phyloP scores from a whole-genome alignment of 2,888 invertebrate species.

The Metallyticus violacea region DNA sequence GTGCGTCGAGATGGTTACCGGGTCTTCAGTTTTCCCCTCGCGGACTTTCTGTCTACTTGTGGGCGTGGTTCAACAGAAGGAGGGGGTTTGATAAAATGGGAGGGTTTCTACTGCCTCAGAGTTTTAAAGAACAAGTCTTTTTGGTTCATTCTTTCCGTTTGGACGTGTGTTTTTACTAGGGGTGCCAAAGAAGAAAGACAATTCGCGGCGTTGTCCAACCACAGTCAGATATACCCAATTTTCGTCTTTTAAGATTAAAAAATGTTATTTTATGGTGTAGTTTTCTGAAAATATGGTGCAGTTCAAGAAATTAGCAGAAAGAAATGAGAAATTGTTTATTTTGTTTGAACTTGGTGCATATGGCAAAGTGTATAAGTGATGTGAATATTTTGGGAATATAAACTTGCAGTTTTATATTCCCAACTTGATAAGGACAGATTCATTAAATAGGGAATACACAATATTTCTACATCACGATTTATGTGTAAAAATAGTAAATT shows the following conservation, averaged over 20 bases:
- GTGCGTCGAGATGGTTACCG: neutral
- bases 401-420: neutral
- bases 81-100: slow-evolving; percentile 1
- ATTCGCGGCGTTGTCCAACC: neutral
- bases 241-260: neutral
- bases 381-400: neutral
- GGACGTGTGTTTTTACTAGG: slow-evolving; percentile 18
- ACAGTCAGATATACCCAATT: neutral
- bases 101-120: neutral
- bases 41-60: neutral
- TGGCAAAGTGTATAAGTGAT: neutral
- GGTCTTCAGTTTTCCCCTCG: neutral
- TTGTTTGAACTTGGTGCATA: neutral
- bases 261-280: neutral
- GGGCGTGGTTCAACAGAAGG: neutral
- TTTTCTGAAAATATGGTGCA: neutral
- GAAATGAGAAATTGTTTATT: neutral
- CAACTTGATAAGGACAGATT: neutral
- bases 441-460: neutral
- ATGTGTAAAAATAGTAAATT: neutral
- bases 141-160: slow-evolving; percentile 24
- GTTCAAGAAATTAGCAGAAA: neutral
- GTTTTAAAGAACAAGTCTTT: slow-evolving; percentile 20
- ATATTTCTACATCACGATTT: neutral
- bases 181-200: neutral